Evolutionary conservation across 2,797 vertebrate species (phyloP), one percentile per base, ranked within the genome.

Genomic region (Pogoniulus pusillus): DNA sequence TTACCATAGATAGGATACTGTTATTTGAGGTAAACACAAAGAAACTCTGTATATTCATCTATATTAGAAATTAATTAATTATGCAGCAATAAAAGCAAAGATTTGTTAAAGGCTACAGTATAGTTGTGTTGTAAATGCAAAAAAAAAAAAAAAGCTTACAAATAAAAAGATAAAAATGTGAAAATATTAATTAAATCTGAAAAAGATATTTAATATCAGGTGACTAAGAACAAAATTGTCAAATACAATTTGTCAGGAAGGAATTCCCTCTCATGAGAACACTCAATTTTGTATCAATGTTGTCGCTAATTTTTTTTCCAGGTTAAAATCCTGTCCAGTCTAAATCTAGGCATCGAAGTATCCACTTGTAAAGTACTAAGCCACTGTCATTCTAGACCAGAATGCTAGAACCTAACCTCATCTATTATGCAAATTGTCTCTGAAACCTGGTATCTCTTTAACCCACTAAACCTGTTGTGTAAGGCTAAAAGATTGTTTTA

Each of bases 341-440:
- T 26, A 85, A 81, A 16, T 69, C 24, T 53, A 65, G 82, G 86
- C 71, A 79, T 49, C 19, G n/a, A 93, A 85, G 51, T 51, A 20
- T 82, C 57, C 76, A 68, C 5, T 83, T 34, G 18, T 79, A 53
- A 91, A 30, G 53, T 8, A 45, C n/a, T 47, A 29, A 66, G 62
- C 43, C 63, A 68, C 35, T 83, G 37, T 30, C 37, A 82, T 64
- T 92, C 62, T 82, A 90, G n/a, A 94, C 37, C 68, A 92, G 51
- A 80, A 85, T 17, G 29, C 37, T 73, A 73, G 91, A 78, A 82
- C 79, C 54, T 68, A 55, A 94, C 49, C 39, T 68, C 64, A 66
- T 85, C 87, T 90, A 63, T 84, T 93, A 66, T 24, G 84, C 27
- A 93, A 82, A 45, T 68, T 84, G 59, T 41, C 26, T 89, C 76